These are phyloP conservation scores for Ferdinandea cuprea DNA, from an alignment of 2,888 invertebrate genomes.

Conservation along the genomic window DNA sequence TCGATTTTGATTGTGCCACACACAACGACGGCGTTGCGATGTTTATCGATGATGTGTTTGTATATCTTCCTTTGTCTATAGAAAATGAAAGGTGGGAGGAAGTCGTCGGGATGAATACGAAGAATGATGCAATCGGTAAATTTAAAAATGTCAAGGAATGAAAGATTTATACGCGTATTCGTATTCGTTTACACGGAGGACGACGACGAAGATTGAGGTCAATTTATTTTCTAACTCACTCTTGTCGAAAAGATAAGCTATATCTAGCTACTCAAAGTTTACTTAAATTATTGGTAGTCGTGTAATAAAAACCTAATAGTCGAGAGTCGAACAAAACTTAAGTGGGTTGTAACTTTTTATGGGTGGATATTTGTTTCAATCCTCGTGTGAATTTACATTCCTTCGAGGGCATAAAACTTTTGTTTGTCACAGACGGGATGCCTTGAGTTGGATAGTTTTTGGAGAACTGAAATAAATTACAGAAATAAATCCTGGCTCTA, in stretches of 20 bases:
- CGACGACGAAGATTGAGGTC: constrained; percentile 53
- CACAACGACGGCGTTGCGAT: constrained; percentile 1
- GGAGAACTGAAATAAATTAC: constrained; percentile 10
- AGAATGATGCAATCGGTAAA: constrained; percentile 68
- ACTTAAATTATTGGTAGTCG: constrained; percentile 45
- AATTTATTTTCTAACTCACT: constrained; percentile 55
- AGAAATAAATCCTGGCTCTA: constrained; percentile 27
- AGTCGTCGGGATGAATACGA: neutral
- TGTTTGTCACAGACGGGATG: neutral
- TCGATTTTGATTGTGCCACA: constrained; percentile 28
- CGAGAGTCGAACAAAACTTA: neutral
- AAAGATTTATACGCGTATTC: constrained; percentile 62
- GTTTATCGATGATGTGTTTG: constrained; percentile 19
- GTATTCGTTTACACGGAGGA: neutral
- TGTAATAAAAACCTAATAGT: constrained; percentile 42
- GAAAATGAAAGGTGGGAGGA: neutral
- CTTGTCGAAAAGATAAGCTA: neutral
- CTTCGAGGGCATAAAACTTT: neutral
- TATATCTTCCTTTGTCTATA: constrained; percentile 26
- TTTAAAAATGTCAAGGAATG: constrained; percentile 64
- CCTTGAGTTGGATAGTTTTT: neutral
- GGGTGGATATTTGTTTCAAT: constrained; percentile 19
- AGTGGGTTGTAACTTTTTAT: constrained; percentile 22
- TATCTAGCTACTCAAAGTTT: constrained; percentile 12
- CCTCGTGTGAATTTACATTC: neutral